Base-by-base conservation (phyloP, 1,140 invertebrate genomes). In the Drosophila murphyi region DNA sequence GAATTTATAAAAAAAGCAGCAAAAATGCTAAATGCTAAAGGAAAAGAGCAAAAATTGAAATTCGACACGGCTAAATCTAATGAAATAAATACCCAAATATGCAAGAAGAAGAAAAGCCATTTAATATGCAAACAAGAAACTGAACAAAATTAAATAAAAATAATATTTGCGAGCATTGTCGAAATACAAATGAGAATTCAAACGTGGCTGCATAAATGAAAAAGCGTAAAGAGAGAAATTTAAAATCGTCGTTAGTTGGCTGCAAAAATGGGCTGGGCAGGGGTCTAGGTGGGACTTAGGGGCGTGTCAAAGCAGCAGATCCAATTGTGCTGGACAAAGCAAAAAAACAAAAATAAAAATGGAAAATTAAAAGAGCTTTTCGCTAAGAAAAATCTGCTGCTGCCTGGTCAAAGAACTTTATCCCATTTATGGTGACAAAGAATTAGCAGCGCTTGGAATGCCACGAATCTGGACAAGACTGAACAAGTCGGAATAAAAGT, bases 41-140 rank as follows among this genome's bases (percentile, higher is more conserved):
- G 55, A 10, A 45, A 67, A 59, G 43, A 47, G 20, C 20, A 20
- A 67, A 72, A 68, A 61, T 69, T 54, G 69, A 72, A 65, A 72
- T 39, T 57, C 63, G 20, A 59, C 47, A 20, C 34, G 3, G 47
- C 32, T 31, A 75, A 68, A 61, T 78, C 32, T 65, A 65, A 37
- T 29, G 62, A 79, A 76, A 68, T 78, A 82, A 83, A 82, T 82
- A 65, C 56, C 20, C 60, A 71, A 74, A 63, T 54, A 47, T 72
- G 61, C 43, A 70, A 4, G 57, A 47, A 55, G 32, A 55, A 43
- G 28, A 32, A 83, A 82, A 87, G 71, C 78, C 87, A 86, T 86
- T 87, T 86, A 71, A 77, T 75, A 86, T 81, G 82, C 82, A 82
- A 78, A 87, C 78, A 78, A 28, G 68, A 63, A 62, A 80, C 72